Conservation (phyloP, 2,113 vertebrate genomes). For the Rhinopomastus cyanomelas region DNA sequence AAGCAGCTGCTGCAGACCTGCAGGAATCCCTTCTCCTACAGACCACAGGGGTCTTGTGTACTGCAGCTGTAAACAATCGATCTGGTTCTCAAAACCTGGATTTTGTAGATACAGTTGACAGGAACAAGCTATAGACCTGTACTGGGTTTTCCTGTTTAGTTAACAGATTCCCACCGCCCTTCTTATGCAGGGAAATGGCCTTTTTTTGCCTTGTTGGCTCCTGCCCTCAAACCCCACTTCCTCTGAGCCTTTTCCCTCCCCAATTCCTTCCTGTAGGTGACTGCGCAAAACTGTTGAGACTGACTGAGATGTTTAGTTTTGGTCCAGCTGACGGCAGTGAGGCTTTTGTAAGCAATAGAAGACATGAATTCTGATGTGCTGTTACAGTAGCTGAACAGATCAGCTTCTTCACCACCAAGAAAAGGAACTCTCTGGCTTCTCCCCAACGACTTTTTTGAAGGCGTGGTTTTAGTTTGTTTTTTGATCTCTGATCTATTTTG, state of each 20-base stretch:
- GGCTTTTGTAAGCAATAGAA: not conserved
- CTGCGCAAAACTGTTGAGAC: not conserved
- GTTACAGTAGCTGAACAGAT: not conserved
- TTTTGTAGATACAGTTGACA: not conserved
- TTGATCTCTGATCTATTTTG: conserved; percentile 49
- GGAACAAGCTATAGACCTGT: not conserved
- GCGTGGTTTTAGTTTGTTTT: conserved; percentile 53
- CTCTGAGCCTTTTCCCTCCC: not conserved
- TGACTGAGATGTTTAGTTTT: not conserved
- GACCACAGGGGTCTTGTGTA: not conserved
- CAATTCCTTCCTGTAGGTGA: not conserved
- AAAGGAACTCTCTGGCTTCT: conserved; percentile 2
- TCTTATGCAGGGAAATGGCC: not conserved
- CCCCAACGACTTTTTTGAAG: not conserved
- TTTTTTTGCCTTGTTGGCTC: not conserved
- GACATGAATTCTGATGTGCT: not conserved
- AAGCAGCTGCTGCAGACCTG: not conserved
- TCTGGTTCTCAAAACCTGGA: not conserved
- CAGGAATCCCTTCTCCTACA: not conserved
- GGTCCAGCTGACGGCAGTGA: not conserved
- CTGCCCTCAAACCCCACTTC: not conserved
- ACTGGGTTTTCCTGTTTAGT: not conserved
- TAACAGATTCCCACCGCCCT: not conserved
- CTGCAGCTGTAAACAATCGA: not conserved
- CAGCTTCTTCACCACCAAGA: not conserved